Evolutionary conservation across 2,888 invertebrate genomes (phyloP).

Genomic region (Harpalus rubripes): DNA sequence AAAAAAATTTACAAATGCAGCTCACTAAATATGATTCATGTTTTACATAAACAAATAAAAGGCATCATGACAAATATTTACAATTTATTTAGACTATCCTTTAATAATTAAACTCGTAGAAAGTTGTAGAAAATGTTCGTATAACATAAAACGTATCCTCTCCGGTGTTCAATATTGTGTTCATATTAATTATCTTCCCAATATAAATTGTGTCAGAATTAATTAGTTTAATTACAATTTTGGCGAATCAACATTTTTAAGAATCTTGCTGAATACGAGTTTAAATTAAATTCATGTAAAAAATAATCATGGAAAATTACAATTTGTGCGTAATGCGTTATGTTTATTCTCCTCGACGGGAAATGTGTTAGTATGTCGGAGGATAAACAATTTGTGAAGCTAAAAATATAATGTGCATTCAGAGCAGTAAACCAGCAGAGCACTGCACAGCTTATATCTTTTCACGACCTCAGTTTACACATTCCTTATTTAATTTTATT

Average conservation of each 20-base stretch:
- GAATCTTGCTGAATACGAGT: constrained; percentile 6
- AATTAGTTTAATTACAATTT: constrained; percentile 56
- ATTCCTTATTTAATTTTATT: background rate
- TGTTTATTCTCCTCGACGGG: background rate
- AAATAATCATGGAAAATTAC: background rate
- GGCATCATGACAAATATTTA: too few species aligned
- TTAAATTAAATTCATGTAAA: constrained; percentile 17
- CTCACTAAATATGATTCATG: too few species aligned
- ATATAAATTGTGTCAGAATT: constrained; percentile 51
- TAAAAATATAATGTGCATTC: background rate
- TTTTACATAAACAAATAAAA: too few species aligned
- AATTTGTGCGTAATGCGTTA: background rate
- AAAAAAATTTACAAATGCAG: too few species aligned
- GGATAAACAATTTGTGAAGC: background rate
- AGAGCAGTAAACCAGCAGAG: too few species aligned
- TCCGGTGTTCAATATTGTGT: background rate
- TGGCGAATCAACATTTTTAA: constrained; percentile 39
- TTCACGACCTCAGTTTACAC: background rate
- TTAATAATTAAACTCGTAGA: background rate
- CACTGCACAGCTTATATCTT: background rate
- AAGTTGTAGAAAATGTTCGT: background rate
- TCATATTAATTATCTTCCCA: constrained; percentile 28
- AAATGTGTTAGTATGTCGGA: background rate
- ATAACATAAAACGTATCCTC: background rate
- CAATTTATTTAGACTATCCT: background rate